Base-by-base conservation (phyloP, 2,888 invertebrate genomes). In the Tridacna crocea region DNA sequence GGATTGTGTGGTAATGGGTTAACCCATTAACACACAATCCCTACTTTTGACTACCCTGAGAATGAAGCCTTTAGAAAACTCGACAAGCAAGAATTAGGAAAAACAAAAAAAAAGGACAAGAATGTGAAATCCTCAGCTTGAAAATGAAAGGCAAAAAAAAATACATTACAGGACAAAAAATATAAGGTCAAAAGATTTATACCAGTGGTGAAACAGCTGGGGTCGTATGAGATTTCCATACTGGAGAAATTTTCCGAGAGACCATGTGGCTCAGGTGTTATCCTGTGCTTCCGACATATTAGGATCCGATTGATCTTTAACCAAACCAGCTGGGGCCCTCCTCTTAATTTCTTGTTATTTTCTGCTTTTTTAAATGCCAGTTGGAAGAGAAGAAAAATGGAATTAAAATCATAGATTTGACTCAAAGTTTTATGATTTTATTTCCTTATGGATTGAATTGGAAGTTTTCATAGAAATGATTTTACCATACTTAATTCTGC, bases 291-390 rank as follows among this genome's bases (percentile, higher is more conserved):
- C 51, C 13, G 70, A 48, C 70, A 70, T 70, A 70, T 70, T 70
- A 70, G 70, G 19, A 48, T 70, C 8, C 51, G 70, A 70, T 51
- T 70, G 70, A 70, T 70, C 70, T 70, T 70, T 70, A 70, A 70
- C 70, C 47, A 47, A 22, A 15, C n/a, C 70, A 70, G 48, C 27
- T 70, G 70, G 51, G 70, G 47, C 70, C 46, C 55, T 13, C 55
- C 6, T 15, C 15, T 55, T 55, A 19, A 19, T 55, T 55, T 55
- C 55, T 55, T 19, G 55, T 19, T 55, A 19, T 36, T 55, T 55
- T 55, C 19, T 55, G 55, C 55, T 55, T 10, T 55, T 19, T 55
- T 55, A 19, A 19, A 55, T 55, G 19, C 15, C 36, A 36, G 8
- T 36, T 36, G 36, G 36, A 36, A 2, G 8, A 36, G 36, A 36